These are phyloP conservation scores for Idaea aversata DNA, from an alignment of 2,888 invertebrate species.

Conservation along the genomic window DNA sequence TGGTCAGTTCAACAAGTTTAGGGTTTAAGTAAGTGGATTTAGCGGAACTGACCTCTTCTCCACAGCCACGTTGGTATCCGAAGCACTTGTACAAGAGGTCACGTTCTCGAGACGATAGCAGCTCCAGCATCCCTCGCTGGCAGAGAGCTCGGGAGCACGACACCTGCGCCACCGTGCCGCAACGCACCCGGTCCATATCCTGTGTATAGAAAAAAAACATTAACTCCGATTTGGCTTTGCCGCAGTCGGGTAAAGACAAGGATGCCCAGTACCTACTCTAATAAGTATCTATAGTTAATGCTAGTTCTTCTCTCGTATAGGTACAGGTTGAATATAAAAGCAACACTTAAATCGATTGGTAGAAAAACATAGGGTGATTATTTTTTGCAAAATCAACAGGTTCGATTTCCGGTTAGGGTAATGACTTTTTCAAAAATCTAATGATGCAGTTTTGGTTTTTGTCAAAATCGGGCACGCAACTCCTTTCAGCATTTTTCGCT, in stretches of 20 bases:
- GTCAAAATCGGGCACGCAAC: too few species aligned
- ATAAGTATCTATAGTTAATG: too few species aligned
- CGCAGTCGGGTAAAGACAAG: too few species aligned
- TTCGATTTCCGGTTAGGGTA: too few species aligned
- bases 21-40: not conserved
- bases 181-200: constrained; percentile 85
- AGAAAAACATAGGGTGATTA: too few species aligned
- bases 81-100: constrained; percentile 88
- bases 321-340: too few species aligned
- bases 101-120: constrained; percentile 84
- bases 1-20: not conserved
- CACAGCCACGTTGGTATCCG: constrained; percentile 82
- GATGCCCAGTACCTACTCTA: not conserved
- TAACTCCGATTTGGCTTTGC: not conserved
- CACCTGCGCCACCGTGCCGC: constrained; percentile 83
- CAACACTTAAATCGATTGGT: too few species aligned
- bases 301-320: too few species aligned
- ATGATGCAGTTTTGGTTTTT: too few species aligned
- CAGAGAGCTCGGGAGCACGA: constrained; percentile 84
- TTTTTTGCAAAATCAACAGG: too few species aligned
- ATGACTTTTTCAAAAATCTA: too few species aligned
- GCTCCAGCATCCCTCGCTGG: constrained; percentile 81
- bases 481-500: too few species aligned
- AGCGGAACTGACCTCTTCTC: constrained; percentile 56
- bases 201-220: constrained; percentile 40